Conservation (phyloP, 2,797 vertebrate species). For the Rallus crepitans region DNA sequence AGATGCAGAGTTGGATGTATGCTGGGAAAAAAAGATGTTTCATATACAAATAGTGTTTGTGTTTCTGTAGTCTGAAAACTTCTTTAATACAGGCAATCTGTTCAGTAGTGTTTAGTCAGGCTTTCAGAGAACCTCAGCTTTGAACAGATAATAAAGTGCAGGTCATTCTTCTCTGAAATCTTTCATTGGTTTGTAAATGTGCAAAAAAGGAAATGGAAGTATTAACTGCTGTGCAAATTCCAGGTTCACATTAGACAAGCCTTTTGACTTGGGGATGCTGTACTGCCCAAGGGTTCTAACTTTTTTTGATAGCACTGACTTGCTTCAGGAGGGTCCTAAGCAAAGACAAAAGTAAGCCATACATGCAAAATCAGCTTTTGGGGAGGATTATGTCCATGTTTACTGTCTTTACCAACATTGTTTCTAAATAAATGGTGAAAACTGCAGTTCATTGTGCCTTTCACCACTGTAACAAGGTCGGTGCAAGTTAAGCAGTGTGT, state of each 20-base stretch:
- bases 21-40: slow-evolving; percentile 33
- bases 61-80: background rate
- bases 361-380: background rate
- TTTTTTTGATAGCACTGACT: background rate
- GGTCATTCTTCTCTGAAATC: background rate
- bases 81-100: slow-evolving; percentile 19
- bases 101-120: background rate
- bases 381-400: background rate
- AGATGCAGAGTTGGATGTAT: background rate
- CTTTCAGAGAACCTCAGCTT: slow-evolving; percentile 6
- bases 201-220: background rate
- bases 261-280: background rate
- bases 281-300: background rate
- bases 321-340: background rate
- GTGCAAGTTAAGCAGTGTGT: background rate
- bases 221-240: background rate
- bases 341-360: background rate
- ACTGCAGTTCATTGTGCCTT: background rate
- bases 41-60: background rate
- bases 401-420: background rate
- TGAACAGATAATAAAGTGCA: slow-evolving; percentile 7
- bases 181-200: background rate
- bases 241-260: background rate
- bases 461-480: background rate
- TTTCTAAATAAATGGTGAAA: background rate